Evolutionary conservation across 2,113 vertebrate genomes (phyloP), one percentile per base, ranked within the genome.

Genomic region (Pedetes capensis): DNA sequence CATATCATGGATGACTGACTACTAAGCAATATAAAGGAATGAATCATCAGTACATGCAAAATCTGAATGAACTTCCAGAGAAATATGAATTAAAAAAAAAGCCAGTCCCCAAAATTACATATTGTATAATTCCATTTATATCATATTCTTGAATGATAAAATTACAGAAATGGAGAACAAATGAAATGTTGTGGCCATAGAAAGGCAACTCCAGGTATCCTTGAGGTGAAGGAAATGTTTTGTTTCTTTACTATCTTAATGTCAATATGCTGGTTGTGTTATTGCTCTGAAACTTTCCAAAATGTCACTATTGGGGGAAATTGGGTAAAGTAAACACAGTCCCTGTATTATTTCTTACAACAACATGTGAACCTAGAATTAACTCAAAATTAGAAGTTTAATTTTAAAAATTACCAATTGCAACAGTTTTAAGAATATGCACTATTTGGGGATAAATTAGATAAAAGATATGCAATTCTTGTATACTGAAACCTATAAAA

Each of bases 341-440:
- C n/a, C n/a, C n/a, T n/a, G n/a, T n/a, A n/a, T n/a, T n/a, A n/a
- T n/a, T n/a, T n/a, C n/a, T n/a, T n/a, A n/a, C n/a, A n/a, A n/a
- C n/a, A n/a, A n/a, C n/a, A n/a, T n/a, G n/a, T n/a, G n/a, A n/a
- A 69, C 59, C 79, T 78, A 89, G 27, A 71, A 84, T 83, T 34
- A 87, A 64, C n/a, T 75, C 66, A 87, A 81, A 91, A 78, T 74
- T 34, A 87, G 71, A 78, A 64, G 74, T 64, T 91, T 80, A 74
- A 81, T 66, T 90, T 66, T n/a, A 22, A 78, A 75, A 92, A 87
- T 59, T 34, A 87, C 12, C 63, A 86, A 72, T 80, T 80, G 27
- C 64, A 91, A 47, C 5, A 68, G 22, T 34, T 69, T 61, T 76
- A 29, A 81, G 72, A 95, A 74, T 71, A 80, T 68, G 47, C 78